Evolutionary conservation across 2,888 invertebrate genomes (phyloP).

Genomic region (Gortyna flavago): DNA sequence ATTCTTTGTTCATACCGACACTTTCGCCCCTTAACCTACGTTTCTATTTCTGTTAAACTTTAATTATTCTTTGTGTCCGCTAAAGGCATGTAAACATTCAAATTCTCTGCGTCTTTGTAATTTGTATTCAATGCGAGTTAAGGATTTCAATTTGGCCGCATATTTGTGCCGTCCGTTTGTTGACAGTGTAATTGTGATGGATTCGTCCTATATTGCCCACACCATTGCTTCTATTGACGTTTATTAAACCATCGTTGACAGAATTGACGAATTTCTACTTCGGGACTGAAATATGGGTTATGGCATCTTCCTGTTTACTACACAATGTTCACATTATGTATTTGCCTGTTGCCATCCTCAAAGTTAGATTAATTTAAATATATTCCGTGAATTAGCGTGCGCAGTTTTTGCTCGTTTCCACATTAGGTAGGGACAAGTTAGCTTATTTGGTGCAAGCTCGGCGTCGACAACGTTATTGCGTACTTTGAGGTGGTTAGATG

Average conservation of each 20-base stretch:
- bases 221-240: constrained; percentile 74
- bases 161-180: constrained; percentile 75
- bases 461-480: constrained; percentile 71
- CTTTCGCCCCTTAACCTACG: constrained; percentile 73
- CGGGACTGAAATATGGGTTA: constrained; percentile 26
- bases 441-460: constrained; percentile 79
- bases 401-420: constrained; percentile 74
- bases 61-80: constrained; percentile 69
- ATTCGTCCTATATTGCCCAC: constrained; percentile 74
- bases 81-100: constrained; percentile 71
- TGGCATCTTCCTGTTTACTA: constrained; percentile 51
- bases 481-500: constrained; percentile 68
- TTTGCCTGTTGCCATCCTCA: constrained; percentile 42
- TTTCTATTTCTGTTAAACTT: constrained; percentile 68
- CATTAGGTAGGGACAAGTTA: constrained; percentile 78
- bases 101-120: constrained; percentile 70
- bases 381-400: constrained; percentile 60
- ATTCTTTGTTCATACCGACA: constrained; percentile 56
- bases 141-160: constrained; percentile 68
- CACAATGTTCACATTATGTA: constrained; percentile 19
- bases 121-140: constrained; percentile 77
- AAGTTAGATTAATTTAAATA: constrained; percentile 50
- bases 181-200: constrained; percentile 76
- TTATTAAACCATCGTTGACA: constrained; percentile 67
- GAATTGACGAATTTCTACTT: constrained; percentile 31